Percentiles rank a stretch among this genome's conserved stretches.
Conservation (phyloP, 2,797 vertebrate species). For the Lithobates pipiens region DNA sequence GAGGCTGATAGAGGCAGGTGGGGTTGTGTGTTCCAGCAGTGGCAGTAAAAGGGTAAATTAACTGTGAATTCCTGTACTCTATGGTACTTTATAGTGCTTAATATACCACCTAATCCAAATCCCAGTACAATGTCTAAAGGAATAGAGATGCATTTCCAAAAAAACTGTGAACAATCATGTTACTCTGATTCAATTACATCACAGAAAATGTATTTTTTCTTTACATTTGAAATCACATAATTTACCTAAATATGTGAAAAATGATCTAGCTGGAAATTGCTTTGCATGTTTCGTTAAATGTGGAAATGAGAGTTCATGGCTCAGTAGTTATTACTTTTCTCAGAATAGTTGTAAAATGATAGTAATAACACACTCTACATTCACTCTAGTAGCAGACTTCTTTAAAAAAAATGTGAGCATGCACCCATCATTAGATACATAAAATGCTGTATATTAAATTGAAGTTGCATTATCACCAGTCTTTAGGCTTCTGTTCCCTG, state of each 20-base stretch:
- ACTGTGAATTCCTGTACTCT: too few relatives aligned
- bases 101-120: too few relatives aligned
- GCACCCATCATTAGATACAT: conserved; percentile 40
- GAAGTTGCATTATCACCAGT: not conserved
- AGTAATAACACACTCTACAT: conserved; percentile 62
- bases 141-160: too few relatives aligned
- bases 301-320: conserved; percentile 16
- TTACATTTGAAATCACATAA: conserved; percentile 27
- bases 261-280: not conserved
- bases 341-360: conserved; percentile 66
- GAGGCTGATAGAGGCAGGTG: too few relatives aligned
- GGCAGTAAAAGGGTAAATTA: too few relatives aligned
- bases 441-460: conserved; percentile 20
- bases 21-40: too few relatives aligned
- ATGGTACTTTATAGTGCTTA: too few relatives aligned
- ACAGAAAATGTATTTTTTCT: conserved; percentile 14
- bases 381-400: conserved; percentile 64
- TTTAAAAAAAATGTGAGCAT: conserved; percentile 39
- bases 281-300: conserved; percentile 49
- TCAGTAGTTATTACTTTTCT: conserved; percentile 23
- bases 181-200: conserved; percentile 22
- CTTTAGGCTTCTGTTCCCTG: not conserved
- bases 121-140: too few relatives aligned
- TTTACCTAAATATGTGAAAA: conserved; percentile 52
- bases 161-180: not conserved